These are phyloP conservation scores for Pachydiplax longipennis DNA, from an alignment of 2,888 invertebrate species.

Conservation along the genomic window DNA sequence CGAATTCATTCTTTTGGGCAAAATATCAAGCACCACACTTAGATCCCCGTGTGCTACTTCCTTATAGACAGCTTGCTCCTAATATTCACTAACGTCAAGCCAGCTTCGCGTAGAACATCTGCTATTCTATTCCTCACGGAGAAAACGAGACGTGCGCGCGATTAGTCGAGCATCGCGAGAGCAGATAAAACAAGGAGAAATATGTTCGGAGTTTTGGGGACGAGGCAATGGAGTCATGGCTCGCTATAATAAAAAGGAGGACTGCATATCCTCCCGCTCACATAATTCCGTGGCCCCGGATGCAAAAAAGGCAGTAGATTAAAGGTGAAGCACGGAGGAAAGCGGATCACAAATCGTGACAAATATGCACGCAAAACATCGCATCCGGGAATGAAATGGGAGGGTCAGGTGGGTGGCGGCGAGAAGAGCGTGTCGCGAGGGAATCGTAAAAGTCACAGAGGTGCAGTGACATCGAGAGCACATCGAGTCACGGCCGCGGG, in stretches of 20 bases:
- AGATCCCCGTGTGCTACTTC: too few species aligned
- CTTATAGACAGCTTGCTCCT: too few species aligned
- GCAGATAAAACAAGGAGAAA: neutral
- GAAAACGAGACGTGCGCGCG: neutral
- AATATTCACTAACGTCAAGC: too few species aligned
- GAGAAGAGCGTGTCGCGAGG: neutral
- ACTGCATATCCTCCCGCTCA: neutral
- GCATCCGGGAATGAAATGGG: neutral
- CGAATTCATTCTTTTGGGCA: too few species aligned
- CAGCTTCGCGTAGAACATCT: neutral
- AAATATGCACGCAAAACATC: slow-evolving; percentile 11
- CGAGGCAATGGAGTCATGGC: neutral
- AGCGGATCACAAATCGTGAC: slow-evolving; percentile 40
- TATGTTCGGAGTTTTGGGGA: neutral
- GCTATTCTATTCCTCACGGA: neutral
- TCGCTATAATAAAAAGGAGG: neutral
- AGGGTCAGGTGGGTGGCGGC: neutral
- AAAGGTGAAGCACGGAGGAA: neutral
- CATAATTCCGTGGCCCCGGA: neutral
- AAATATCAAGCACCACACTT: too few species aligned
- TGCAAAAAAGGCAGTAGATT: neutral
- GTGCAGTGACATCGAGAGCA: neutral
- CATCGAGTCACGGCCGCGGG: slow-evolving; percentile 16
- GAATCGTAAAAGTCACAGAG: slow-evolving; percentile 30
- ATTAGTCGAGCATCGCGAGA: neutral